Evolutionary conservation across 2,797 vertebrate genomes (phyloP).

Genomic region (Phrynocephalus vlangalii): DNA sequence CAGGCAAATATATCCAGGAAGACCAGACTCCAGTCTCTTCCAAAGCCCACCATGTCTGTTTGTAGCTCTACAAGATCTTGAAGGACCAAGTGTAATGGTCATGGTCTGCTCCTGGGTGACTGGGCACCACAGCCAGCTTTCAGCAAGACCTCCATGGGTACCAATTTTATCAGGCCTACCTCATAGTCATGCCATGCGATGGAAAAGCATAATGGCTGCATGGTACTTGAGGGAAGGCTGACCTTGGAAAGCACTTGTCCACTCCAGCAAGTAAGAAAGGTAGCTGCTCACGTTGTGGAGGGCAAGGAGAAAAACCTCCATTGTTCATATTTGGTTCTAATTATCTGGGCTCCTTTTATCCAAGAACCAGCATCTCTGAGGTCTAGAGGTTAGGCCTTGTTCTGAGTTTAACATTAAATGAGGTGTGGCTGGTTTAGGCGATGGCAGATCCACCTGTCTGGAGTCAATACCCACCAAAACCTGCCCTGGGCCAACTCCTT

Average conservation of each 20-base stretch:
- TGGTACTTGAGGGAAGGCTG: too few relatives aligned
- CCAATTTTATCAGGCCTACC: not conserved
- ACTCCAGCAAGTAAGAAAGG: too few relatives aligned
- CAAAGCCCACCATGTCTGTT: not conserved
- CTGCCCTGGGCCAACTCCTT: not conserved
- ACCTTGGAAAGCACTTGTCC: too few relatives aligned
- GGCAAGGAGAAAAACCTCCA: not conserved
- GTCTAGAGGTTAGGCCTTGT: not conserved
- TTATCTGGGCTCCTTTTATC: not conserved
- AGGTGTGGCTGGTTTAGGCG: not conserved
- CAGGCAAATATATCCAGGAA: too few relatives aligned
- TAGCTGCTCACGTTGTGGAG: too few relatives aligned
- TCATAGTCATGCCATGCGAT: not conserved
- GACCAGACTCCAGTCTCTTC: too few relatives aligned
- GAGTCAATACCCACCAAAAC: not conserved
- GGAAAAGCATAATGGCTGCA: too few relatives aligned
- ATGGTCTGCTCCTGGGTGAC: not conserved
- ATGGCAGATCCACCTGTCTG: not conserved
- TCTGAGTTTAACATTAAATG: not conserved
- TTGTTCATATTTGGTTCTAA: not conserved
- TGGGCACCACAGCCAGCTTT: not conserved
- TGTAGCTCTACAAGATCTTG: not conserved
- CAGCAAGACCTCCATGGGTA: not conserved
- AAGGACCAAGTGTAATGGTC: not conserved
- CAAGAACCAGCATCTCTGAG: not conserved